A percentile compares a stretch with the other conserved stretches of the same genome.
Conservation (phyloP, 2,888 invertebrate species). For the Merodon equestris region DNA sequence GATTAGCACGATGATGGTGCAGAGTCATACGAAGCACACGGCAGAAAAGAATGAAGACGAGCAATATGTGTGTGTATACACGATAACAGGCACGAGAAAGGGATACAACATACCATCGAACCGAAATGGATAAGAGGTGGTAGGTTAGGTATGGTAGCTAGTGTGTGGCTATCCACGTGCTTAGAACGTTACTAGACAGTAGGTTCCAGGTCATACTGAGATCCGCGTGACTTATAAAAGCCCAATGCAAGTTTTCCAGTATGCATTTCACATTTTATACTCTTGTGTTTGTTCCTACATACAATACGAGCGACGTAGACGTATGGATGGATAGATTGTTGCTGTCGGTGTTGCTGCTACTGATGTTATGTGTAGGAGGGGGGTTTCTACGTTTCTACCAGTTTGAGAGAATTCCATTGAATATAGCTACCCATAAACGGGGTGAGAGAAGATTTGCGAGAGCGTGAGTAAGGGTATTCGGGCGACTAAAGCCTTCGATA, state of each 20-base stretch:
- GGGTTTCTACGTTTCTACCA: constrained; percentile 13
- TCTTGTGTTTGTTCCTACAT: constrained; percentile 14
- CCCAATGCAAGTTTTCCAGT: constrained; percentile 66
- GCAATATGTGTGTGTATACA: too few relatives aligned
- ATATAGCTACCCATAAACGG: constrained; percentile 16
- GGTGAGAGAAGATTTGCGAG: constrained; percentile 19
- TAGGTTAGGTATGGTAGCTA: constrained; percentile 33
- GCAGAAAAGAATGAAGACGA: neutral
- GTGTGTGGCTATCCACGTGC: constrained; percentile 75
- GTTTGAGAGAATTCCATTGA: neutral
- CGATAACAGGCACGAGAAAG: constrained; percentile 12
- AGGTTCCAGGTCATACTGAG: constrained; percentile 78
- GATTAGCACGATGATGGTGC: constrained; percentile 44
- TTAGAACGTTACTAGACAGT: constrained; percentile 77
- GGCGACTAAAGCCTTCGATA: constrained; percentile 25
- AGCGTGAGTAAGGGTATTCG: constrained; percentile 39
- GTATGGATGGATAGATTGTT: constrained; percentile 15
- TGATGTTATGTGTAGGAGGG: constrained; percentile 32
- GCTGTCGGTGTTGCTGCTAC: too few relatives aligned
- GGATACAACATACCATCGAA: constrained; percentile 15
- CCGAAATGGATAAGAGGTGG: constrained; percentile 32
- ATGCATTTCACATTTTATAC: constrained; percentile 63
- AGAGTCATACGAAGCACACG: neutral
- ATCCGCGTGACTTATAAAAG: constrained; percentile 77
- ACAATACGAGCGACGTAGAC: neutral